phyloP scores from a whole-genome alignment of 2,797 vertebrate genomes.

The Sarcophilus harrisii region DNA sequence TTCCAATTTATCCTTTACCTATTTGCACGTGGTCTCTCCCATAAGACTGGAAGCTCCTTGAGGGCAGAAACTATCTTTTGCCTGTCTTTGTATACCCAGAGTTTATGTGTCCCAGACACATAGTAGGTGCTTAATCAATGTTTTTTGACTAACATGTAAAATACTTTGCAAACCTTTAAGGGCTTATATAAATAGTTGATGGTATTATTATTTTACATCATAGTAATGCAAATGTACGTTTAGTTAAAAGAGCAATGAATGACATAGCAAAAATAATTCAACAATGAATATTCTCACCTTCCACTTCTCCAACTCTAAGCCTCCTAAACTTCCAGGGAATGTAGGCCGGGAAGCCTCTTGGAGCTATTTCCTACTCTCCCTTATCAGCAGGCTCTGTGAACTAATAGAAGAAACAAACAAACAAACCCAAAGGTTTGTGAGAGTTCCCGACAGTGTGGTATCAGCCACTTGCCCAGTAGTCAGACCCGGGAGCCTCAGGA shows the following conservation, averaged over 20 bases:
- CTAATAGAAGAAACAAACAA: not conserved
- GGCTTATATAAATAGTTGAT: not conserved
- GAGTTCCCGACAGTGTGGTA: not conserved
- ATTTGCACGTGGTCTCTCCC: not conserved
- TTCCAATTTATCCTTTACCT: not conserved
- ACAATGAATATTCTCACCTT: not conserved
- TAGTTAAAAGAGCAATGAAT: not conserved
- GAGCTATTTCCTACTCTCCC: not conserved
- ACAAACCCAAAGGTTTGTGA: not conserved
- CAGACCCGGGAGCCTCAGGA: not conserved
- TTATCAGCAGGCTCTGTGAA: not conserved
- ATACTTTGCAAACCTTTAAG: not conserved
- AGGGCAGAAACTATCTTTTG: not conserved
- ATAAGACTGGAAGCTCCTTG: not conserved
- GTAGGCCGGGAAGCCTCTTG: not conserved
- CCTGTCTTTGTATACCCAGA: not conserved
- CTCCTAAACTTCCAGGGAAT: not conserved
- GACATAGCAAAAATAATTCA: not conserved
- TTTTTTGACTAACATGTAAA: not conserved
- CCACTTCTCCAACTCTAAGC: not conserved
- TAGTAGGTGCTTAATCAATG: not conserved
- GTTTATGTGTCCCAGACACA: not conserved
- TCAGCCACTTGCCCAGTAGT: not conserved
- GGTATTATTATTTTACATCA: not conserved
- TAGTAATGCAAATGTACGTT: not conserved